phyloP scores from a whole-genome alignment of 30 jellyfish, hydroid and myxozoan species.

The Phacellophora camtschatica region DNA sequence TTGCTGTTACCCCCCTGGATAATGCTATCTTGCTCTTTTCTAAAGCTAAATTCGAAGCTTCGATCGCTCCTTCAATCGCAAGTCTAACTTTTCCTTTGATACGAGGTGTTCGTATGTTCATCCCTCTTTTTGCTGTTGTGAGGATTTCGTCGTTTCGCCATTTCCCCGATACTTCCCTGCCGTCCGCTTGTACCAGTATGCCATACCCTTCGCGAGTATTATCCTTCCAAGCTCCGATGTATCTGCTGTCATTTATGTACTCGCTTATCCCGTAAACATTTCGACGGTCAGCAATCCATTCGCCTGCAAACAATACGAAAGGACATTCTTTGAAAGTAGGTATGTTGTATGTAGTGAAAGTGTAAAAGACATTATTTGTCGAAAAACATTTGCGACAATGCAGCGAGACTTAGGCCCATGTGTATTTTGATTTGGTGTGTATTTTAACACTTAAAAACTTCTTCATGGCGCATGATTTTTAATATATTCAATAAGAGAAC shows the following conservation, averaged over 20 bases:
- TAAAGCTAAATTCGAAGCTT: slow-evolving; percentile 78
- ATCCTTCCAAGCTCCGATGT: slow-evolving; percentile 91
- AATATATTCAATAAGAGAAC: no score
- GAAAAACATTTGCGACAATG: no score
- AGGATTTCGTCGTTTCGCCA: slow-evolving; percentile 85
- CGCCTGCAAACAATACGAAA: no score
- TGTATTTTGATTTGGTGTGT: no score
- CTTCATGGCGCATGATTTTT: no score
- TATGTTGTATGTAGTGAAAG: no score
- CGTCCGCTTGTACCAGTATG: slow-evolving; percentile 11
- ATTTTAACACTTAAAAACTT: no score
- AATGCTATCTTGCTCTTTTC: slow-evolving; percentile 83
- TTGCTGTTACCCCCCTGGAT: slow-evolving; percentile 84
- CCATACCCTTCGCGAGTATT: slow-evolving; percentile 95
- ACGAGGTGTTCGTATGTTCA: slow-evolving; percentile 58
- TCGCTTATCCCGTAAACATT: slow-evolving; percentile 81
- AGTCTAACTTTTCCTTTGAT: slow-evolving; percentile 67
- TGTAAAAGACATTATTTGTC: no score
- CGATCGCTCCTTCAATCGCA: slow-evolving; percentile 78
- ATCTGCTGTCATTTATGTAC: slow-evolving; percentile 80
- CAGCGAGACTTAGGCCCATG: no score
- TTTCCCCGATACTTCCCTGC: slow-evolving; percentile 81
- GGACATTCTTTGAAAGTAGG: no score
- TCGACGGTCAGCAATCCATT: slow-evolving; percentile 85
- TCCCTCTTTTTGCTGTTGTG: slow-evolving; percentile 61